phyloP scores from a whole-genome alignment of 2,113 vertebrate species.

The Oxyura jamaicensis region DNA sequence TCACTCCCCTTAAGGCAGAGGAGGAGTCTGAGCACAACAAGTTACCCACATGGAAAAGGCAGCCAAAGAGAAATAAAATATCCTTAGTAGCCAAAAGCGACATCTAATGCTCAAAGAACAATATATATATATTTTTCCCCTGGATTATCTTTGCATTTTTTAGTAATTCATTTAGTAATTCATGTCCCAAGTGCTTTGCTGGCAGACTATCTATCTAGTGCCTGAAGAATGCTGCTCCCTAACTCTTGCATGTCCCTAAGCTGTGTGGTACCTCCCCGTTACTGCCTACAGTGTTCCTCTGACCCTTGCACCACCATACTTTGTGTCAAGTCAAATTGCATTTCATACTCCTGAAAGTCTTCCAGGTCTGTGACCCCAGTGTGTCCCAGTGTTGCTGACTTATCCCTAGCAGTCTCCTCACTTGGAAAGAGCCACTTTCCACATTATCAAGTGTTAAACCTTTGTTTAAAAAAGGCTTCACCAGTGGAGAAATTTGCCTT shows the following conservation, averaged over 20 bases:
- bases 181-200: background rate
- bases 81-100: background rate
- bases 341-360: background rate
- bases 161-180: background rate
- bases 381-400: background rate
- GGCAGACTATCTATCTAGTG: background rate
- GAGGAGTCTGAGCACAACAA: background rate
- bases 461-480: background rate
- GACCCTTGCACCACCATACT: background rate
- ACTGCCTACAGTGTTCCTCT: background rate
- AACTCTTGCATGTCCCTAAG: background rate
- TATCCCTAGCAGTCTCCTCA: background rate
- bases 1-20: background rate
- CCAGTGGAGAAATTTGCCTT: background rate
- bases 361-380: background rate
- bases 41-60: background rate
- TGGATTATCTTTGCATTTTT: background rate
- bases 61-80: background rate
- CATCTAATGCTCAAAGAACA: background rate
- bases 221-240: background rate
- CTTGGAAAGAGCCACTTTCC: background rate
- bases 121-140: too few relatives aligned
- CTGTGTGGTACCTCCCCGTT: background rate
- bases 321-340: background rate
- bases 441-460: background rate